Base-by-base conservation (phyloP, 2,888 invertebrate genomes). In the Cecidostiba fungosa region DNA sequence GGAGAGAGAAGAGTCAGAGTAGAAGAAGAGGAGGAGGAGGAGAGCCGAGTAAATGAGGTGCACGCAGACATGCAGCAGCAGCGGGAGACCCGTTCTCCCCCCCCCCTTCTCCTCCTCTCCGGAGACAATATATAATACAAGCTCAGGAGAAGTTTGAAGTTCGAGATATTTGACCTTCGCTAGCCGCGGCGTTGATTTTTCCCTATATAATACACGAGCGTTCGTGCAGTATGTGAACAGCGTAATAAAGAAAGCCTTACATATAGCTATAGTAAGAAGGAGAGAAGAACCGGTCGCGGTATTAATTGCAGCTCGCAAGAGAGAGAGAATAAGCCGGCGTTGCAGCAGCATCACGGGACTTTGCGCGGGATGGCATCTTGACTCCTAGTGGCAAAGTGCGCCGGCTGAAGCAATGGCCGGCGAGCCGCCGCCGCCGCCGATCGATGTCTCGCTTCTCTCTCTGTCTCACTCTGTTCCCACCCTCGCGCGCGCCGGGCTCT, bases 291-390 rank as follows among this genome's bases (percentile, higher is more conserved):
- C 82, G 85, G 85, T 85, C 74, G 85, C 82, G 74, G 85, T 82
- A n/a, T n/a, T n/a, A 85, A 85, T 85, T 85, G 85, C 82, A 36
- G 77, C 79, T 23, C 39, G 26, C 39, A 16, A 70, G 80, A 74
- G 54, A 62, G 78, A 77, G 84, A 76, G 78, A 54, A 78, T 70
- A 72, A 66, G 72, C n/a, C 54, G n/a, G 54, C 54, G n/a, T n/a
- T 59, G 54, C 54, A 50, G 12, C 59, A 66, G 54, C 69, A n/a
- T n/a, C n/a, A 66, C 82, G 36, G 50, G 32, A 62, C 43, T 23
- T 54, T 62, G 19, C 92, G 91, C 91, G 91, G 92, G 92, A 92
- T 92, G 92, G 92, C 92, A 92, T 93, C 92, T 93, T 93, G 93
- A 93, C 93, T 93, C 91, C 91, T 92, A 92, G 92, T 90, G 90